Percentiles rank a stretch among this genome's conserved stretches.
Conservation (phyloP, 2,113 vertebrate species). For the Tenrec ecaudatus region DNA sequence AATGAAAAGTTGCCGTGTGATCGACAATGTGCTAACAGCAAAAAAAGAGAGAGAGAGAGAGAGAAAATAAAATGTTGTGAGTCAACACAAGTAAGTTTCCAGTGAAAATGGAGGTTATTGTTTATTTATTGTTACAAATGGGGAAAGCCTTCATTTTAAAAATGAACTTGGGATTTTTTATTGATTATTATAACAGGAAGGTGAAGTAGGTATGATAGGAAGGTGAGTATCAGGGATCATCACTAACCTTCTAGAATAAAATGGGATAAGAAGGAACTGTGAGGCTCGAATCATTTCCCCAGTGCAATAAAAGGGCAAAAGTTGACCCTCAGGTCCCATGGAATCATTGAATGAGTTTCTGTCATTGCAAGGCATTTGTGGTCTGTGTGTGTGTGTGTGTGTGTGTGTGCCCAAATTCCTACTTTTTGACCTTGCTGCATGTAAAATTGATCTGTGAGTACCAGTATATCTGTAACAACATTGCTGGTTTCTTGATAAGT, state of each 20-base stretch:
- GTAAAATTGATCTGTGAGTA: conserved; percentile 16
- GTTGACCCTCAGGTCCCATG: background rate
- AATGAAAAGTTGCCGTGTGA: conserved; percentile 15
- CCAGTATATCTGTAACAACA: conserved; percentile 12
- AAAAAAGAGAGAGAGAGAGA: background rate
- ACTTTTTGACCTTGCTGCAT: background rate
- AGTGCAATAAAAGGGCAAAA: background rate
- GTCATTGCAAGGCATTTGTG: background rate
- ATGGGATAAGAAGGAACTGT: background rate
- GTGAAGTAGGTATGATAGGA: background rate
- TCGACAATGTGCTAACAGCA: background rate
- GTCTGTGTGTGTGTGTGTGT: background rate
- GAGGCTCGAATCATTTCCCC: background rate
- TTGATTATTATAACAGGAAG: conserved; percentile 4
- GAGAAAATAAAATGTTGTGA: background rate
- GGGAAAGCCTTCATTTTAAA: conserved; percentile 30
- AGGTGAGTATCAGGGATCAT: background rate
- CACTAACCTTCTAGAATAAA: conserved; percentile 29
- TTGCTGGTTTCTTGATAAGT: conserved; percentile 52
- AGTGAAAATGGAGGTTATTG: conserved; percentile 22
- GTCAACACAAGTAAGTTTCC: background rate
- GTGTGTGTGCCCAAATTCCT: background rate
- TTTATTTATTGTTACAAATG: background rate
- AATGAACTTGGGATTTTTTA: background rate
- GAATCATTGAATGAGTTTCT: background rate